Evolutionary conservation across 2,113 vertebrate species (phyloP).

Genomic region (Taurulus bubalis): DNA sequence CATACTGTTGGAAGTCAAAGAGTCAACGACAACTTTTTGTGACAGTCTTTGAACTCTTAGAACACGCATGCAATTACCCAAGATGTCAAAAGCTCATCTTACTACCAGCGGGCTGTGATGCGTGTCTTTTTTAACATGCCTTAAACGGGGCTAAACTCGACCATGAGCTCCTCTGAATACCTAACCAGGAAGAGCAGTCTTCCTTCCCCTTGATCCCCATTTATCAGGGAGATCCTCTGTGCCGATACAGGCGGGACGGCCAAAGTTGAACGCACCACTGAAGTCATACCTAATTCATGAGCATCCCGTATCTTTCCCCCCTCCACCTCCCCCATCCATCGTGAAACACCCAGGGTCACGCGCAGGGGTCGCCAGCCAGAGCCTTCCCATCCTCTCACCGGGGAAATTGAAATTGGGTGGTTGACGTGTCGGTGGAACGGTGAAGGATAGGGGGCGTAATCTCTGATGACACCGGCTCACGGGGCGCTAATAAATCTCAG

Average conservation of each 20-base stretch:
- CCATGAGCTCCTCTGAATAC: constrained; percentile 59
- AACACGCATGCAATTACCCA: neutral
- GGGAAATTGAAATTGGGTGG: constrained; percentile 81
- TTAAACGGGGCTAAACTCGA: constrained; percentile 4
- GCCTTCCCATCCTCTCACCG: constrained; percentile 66
- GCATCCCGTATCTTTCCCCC: constrained; percentile 67
- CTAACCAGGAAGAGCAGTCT: constrained; percentile 63
- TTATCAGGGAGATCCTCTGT: constrained; percentile 75
- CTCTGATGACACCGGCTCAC: constrained; percentile 78
- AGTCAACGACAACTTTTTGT: neutral
- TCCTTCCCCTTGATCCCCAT: constrained; percentile 61
- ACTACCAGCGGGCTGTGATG: neutral
- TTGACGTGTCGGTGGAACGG: constrained; percentile 56
- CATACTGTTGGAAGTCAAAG: neutral
- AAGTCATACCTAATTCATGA: constrained; percentile 81
- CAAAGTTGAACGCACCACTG: constrained; percentile 73
- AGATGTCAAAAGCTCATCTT: neutral
- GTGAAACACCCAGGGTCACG: constrained; percentile 71
- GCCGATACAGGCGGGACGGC: constrained; percentile 64
- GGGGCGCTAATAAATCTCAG: constrained; percentile 80
- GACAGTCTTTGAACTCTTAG: neutral
- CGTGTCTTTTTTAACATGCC: constrained; percentile 42
- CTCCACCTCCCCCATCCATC: constrained; percentile 56
- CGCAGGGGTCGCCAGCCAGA: constrained; percentile 69
- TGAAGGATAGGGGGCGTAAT: constrained; percentile 84